These are phyloP conservation scores for Calidris pygmaea DNA, from an alignment of 2,113 vertebrate species.

Conservation along the genomic window DNA sequence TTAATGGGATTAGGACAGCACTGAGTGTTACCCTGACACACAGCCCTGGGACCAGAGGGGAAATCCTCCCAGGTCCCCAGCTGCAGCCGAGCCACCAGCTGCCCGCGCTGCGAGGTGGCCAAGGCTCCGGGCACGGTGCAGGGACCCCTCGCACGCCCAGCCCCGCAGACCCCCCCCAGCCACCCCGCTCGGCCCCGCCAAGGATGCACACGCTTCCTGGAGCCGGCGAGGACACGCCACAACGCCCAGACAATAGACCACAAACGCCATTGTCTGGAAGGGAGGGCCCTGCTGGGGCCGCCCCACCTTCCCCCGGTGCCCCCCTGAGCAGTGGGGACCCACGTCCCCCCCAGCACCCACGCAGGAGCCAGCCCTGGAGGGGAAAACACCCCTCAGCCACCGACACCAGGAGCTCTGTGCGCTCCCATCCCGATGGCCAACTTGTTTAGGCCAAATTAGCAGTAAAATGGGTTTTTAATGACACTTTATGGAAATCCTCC, in stretches of 20 bases:
- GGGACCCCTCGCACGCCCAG: accelerated
- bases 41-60: neutral
- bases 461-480: slow-evolving; percentile 34
- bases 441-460: slow-evolving; percentile 39
- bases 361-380: neutral
- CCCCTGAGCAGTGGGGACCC: neutral
- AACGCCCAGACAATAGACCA: slow-evolving; percentile 37
- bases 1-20: slow-evolving; percentile 3
- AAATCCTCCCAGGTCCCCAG: neutral
- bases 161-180: neutral
- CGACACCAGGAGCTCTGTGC: neutral
- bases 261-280: slow-evolving; percentile 38
- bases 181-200: neutral
- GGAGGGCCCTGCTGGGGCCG: neutral
- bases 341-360: neutral
- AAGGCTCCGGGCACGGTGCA: neutral
- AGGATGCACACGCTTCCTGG: neutral
- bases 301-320: neutral
- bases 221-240: neutral
- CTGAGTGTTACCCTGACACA: neutral
- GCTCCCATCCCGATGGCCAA: neutral
- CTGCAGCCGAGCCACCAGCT: neutral
- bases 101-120: neutral
- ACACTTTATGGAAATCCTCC: slow-evolving; percentile 26
- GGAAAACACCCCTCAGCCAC: neutral